Percentiles rank a stretch among this genome's conserved stretches.
phyloP scores from a whole-genome alignment of 2,888 invertebrate species.

The Nomada fucata region DNA sequence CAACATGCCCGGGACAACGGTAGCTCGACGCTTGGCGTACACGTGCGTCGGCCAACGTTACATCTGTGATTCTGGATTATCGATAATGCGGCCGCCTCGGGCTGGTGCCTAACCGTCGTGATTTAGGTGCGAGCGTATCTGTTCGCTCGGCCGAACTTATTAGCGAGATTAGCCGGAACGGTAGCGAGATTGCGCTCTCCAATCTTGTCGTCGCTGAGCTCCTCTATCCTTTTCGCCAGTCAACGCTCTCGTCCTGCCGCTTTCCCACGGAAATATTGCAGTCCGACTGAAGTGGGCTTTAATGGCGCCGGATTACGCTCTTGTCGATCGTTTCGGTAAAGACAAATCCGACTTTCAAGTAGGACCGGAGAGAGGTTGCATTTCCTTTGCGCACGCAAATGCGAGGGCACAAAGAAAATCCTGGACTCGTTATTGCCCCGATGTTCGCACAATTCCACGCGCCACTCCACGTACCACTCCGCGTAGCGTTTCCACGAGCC shows the following conservation, averaged over 20 bases:
- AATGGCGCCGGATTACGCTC: not conserved
- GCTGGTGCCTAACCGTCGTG: slow-evolving; percentile 56
- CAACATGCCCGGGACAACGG: slow-evolving; percentile 63
- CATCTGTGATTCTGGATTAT: slow-evolving; percentile 72
- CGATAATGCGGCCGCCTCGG: slow-evolving; percentile 69
- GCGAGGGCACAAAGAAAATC: slow-evolving; percentile 19
- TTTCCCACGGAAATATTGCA: slow-evolving; percentile 1
- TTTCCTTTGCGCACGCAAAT: slow-evolving; percentile 15
- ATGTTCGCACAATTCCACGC: not conserved
- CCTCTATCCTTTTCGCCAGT: not conserved
- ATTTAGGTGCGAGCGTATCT: slow-evolving; percentile 54
- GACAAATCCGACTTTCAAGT: slow-evolving; percentile 3
- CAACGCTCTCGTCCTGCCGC: not conserved
- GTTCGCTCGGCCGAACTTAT: slow-evolving; percentile 33
- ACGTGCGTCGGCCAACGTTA: slow-evolving; percentile 58
- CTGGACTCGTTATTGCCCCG: slow-evolving; percentile 8
- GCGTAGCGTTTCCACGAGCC: slow-evolving; percentile 30
- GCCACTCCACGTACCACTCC: not conserved
- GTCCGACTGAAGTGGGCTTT: not conserved
- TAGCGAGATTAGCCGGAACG: slow-evolving; percentile 33
- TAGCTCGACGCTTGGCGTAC: not conserved
- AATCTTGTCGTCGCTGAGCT: not conserved
- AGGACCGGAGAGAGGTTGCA: slow-evolving; percentile 1
- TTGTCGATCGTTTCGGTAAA: slow-evolving; percentile 11
- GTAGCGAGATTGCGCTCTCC: slow-evolving; percentile 28